Conservation (phyloP, 2,888 invertebrate species). For the Dione vanillae region DNA sequence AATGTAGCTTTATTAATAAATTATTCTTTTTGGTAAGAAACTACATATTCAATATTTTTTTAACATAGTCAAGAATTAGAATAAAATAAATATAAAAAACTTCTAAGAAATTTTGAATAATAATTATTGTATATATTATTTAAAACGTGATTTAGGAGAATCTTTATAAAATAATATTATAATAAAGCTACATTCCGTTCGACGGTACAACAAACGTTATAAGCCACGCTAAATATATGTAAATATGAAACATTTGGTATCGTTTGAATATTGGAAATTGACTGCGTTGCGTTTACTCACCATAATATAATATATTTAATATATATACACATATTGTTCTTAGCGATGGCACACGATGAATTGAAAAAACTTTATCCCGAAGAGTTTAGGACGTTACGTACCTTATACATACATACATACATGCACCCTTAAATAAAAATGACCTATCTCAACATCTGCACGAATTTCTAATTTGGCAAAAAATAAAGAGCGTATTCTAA, state of each 20-base stretch:
- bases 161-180: not conserved
- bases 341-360: constrained; percentile 68
- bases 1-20: constrained; percentile 25
- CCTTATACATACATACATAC: constrained; percentile 19
- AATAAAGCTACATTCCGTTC: constrained; percentile 16
- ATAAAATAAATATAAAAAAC: no score
- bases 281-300: constrained; percentile 71
- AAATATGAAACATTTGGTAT: constrained; percentile 58
- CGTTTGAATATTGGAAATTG: constrained; percentile 63
- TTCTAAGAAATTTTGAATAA: no score
- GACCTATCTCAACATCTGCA: not conserved
- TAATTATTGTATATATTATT: no score
- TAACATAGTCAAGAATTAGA: no score
- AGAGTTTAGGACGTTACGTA: constrained; percentile 36
- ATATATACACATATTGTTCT: constrained; percentile 72
- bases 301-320: constrained; percentile 48
- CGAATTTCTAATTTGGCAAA: not conserved
- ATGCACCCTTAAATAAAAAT: constrained; percentile 11
- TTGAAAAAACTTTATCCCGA: constrained; percentile 41
- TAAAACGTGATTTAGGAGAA: not conserved
- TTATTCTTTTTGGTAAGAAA: not conserved
- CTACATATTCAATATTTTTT: no score
- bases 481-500: no score
- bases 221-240: constrained; percentile 24
- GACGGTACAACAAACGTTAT: not conserved